Evolutionary conservation across 2,797 vertebrate genomes (phyloP), one percentile per base, ranked within the genome.

Genomic region (Gambelia wislizenii): DNA sequence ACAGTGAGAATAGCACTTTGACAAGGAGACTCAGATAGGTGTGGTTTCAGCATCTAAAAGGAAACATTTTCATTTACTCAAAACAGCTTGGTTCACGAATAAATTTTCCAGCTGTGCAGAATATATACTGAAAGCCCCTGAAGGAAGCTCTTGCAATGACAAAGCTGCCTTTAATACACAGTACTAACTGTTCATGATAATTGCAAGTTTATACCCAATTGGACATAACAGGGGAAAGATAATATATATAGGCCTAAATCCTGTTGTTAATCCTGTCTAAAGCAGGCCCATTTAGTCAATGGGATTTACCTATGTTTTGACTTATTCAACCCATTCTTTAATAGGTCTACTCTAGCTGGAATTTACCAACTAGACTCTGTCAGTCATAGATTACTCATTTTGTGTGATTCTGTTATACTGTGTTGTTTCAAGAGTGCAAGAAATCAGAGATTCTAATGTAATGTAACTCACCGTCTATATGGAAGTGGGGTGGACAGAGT

Each of bases 121-220:
- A 59, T 72, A 70, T 49, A 30, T 12, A 82, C 10, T 47, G 27
- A 79, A 83, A 36, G 42, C 22, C 16, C 42, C 72, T 87, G 22
- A 70, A 52, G 44, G 36, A 59, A 59, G 10, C 47, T 90, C n/a
- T 67, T 87, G 9, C 36, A 39, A 59, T 81, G 27, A 59, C 3
- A 75, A 33, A 74, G n/a, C 16, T 79, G 64, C 4, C 82, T 88
- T 88, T 78, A 89, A 36, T 84, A 75, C 56, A 61, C 69, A 64
- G 42, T n/a, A 22, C 69, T 89, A 82, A 75, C 6, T 54, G 6
- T 39, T 30, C 52, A 61, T 75, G n/a, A 64, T 64, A 52, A 81
- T 72, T 74, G 42, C n/a, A 89, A 61, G 56, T 18, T 49, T 64
- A 44, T 30, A 82, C 13, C 78, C 78, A 74, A 36, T 52, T 82